Evolutionary conservation across 2,888 invertebrate species (phyloP).

Genomic region (Plutella xylostella): DNA sequence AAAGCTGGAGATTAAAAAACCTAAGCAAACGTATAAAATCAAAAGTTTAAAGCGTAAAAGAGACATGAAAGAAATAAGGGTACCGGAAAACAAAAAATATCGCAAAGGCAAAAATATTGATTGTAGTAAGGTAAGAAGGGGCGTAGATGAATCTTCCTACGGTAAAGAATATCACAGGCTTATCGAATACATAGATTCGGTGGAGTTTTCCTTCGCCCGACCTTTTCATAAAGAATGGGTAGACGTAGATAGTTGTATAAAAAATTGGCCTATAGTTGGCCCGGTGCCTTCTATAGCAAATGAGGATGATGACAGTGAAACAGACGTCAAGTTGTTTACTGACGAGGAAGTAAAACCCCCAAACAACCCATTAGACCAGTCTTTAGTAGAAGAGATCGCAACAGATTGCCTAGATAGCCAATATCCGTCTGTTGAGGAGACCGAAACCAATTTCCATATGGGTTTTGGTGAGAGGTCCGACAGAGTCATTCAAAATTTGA

Average conservation of each 20-base stretch:
- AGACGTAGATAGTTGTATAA: slow-evolving; percentile 32
- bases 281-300: slow-evolving; percentile 13
- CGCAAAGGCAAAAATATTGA: slow-evolving; percentile 55
- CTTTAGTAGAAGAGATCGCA: slow-evolving; percentile 46
- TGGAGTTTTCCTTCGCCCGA: slow-evolving; percentile 50
- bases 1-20: background rate
- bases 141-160: slow-evolving; percentile 31
- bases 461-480: slow-evolving; percentile 71
- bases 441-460: slow-evolving; percentile 57
- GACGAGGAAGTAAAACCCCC: slow-evolving; percentile 18
- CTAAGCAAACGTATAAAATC: background rate
- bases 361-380: slow-evolving; percentile 31
- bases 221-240: slow-evolving; percentile 47
- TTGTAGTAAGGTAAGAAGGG: slow-evolving; percentile 33
- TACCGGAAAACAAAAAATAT: slow-evolving; percentile 33
- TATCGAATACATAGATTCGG: slow-evolving; percentile 40
- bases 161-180: slow-evolving; percentile 39
- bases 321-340: slow-evolving; percentile 28
- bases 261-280: slow-evolving; percentile 40
- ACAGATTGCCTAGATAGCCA: slow-evolving; percentile 27
- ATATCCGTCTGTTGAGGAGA: slow-evolving; percentile 25
- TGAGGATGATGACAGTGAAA: slow-evolving; percentile 15
- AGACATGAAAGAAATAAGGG: slow-evolving; percentile 12
- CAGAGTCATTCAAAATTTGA: slow-evolving; percentile 65
- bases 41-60: slow-evolving; percentile 13